Base-by-base conservation (phyloP, 2,888 invertebrate species). In the Parnassius glacialis region DNA sequence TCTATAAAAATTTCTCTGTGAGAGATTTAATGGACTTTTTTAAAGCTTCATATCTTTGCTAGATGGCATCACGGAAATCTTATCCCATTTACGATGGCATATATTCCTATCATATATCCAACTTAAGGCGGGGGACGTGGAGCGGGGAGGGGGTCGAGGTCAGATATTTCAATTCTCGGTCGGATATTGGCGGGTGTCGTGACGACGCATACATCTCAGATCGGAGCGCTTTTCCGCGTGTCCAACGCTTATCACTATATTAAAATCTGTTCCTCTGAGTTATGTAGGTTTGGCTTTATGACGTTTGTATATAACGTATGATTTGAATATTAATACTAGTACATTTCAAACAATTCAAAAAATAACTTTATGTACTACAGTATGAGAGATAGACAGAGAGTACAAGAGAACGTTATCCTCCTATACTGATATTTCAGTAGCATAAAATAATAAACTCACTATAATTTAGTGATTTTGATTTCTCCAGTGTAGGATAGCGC, bases 131-230 rank as follows among this genome's bases (percentile, higher is more conserved):
- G 16, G 52, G 34, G 47, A 2, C 10, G 20, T 16, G 57, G 50
- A 42, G 51, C 57, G 45, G 59, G 13, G 59, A 57, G 59, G 61
- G 62, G 52, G 51, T 74, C 64, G 79, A 76, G 90, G 90, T 90
- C 87, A 90, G 90, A 90, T 90, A 90, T 90, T 90, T 90, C 90
- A 90, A 90, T 90, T 84, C 84, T 84, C 81, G 76, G 81, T 85
- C 90, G 90, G 90, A 90, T 90, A 90, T 90, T 87, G 89, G 87
- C 81, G 82, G 81, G 79, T 69, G 76, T 76, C 87, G 88, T 87
- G 90, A 86, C 84, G 86, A 79, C 84, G 88, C 90, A 89, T 89
- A 88, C 87, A 87, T 89, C 87, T 86, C 71, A 72, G 80, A 81
- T 78, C 79, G 80, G 76, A 70, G 71, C 74, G 73, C 70, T 47